A percentile compares a stretch with the other conserved stretches of the same genome.
Conservation (phyloP, 2,797 vertebrate genomes). For the Sebastes glaucus region DNA sequence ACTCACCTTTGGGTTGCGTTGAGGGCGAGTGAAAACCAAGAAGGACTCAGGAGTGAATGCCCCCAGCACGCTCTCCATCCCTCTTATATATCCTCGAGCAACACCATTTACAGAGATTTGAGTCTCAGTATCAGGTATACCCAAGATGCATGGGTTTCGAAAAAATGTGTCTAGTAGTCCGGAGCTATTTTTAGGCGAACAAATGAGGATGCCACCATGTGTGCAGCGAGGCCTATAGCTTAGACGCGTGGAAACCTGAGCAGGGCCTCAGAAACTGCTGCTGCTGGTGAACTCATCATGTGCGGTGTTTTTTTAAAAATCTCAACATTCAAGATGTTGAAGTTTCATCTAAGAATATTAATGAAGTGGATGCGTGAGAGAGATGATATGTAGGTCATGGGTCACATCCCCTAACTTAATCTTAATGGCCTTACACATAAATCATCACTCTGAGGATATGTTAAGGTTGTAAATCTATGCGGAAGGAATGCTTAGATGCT, state of each 20-base stretch:
- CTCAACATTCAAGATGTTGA: conserved; percentile 29
- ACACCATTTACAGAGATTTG: conserved; percentile 84
- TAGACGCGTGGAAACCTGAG: conserved; percentile 67
- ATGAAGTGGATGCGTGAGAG: conserved; percentile 2
- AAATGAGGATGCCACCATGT: conserved; percentile 83
- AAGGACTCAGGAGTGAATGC: conserved; percentile 75
- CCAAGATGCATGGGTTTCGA: conserved; percentile 80
- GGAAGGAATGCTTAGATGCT: not conserved
- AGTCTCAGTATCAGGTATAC: conserved; percentile 77
- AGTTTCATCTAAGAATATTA: not conserved
- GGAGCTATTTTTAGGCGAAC: conserved; percentile 84
- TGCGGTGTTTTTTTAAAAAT: conserved; percentile 28
- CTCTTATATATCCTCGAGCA: conserved; percentile 81
- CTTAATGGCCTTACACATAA: not conserved
- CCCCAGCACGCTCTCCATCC: not conserved
- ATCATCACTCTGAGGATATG: not conserved
- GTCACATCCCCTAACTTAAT: not conserved
- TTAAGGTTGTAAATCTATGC: not conserved
- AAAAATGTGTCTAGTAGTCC: conserved; percentile 87
- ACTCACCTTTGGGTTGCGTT: conserved; percentile 85
- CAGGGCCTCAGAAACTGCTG: not conserved
- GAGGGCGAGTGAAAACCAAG: conserved; percentile 86
- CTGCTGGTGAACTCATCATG: conserved; percentile 3
- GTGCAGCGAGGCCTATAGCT: conserved; percentile 71
- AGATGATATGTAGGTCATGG: not conserved